Evolutionary conservation across 2,797 vertebrate genomes (phyloP), one percentile per base, ranked within the genome.

Genomic region (Gastrophryne carolinensis): DNA sequence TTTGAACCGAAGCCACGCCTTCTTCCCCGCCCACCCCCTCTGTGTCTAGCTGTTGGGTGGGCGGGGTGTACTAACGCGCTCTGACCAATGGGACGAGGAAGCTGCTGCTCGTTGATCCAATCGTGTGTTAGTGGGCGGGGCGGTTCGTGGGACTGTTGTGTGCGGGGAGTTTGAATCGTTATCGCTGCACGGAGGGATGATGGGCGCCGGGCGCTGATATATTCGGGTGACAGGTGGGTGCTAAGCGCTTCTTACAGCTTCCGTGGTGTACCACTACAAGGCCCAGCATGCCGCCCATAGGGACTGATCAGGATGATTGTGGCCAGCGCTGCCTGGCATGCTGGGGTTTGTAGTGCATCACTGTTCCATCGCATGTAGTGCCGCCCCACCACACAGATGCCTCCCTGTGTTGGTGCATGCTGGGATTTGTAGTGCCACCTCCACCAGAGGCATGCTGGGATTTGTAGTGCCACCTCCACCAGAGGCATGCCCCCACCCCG

Each of bases 151-250:
- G 26, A 26, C n/a, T 62, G 13, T 50, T 56, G 47, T 67, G 37
- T 11, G 63, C 72, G 62, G 49, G 49, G 58, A 32, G 44, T 37
- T 53, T 62, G 69, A 62, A 62, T 52, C 58, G 60, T 63, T 64
- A 61, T 27, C 54, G 21, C n/a, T 27, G 37, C 19, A 19, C 3
- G 35, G 24, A n/a, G 23, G 19, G 3, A 70, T 70, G 67, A 7
- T 34, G 23, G 49, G 12, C 8, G 1, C 52, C 5, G 67, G 52
- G 15, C 24, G 3, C 15, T 57, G 67, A 57, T 70, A 57, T 70
- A n/a, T 5, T 1, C 50, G 52, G 30, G 34, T 37, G 64, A 67
- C 52, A 70, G 67, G 67, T 70, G 23, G 41, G 53, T 27, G 65
- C 4, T 49, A n/a, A n/a, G n/a, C n/a, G n/a, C n/a, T n/a, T n/a